Evolutionary conservation across 1,140 invertebrate species (phyloP).

Genomic region (Globodera rostochiensis): DNA sequence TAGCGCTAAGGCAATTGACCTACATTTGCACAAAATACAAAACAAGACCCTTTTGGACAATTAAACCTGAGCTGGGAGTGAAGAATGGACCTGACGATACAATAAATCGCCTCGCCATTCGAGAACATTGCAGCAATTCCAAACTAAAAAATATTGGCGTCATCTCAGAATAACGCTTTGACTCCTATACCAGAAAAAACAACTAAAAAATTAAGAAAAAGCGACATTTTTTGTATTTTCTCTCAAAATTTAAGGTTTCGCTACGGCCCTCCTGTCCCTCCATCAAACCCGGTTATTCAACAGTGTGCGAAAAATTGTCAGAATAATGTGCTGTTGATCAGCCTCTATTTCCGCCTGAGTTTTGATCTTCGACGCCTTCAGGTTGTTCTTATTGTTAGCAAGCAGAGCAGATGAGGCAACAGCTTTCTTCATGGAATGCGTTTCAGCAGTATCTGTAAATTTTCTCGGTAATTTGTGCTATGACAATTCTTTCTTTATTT

Average conservation of each 20-base stretch:
- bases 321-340: slow-evolving; percentile 93
- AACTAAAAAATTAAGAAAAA: neutral
- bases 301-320: slow-evolving; percentile 96
- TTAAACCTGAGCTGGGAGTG: slow-evolving; percentile 84
- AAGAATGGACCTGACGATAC: slow-evolving; percentile 91
- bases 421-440: neutral
- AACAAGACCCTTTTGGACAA: neutral
- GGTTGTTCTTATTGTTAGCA: neutral
- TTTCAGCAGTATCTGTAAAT: neutral
- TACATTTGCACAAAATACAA: slow-evolving; percentile 51
- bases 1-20: slow-evolving; percentile 92
- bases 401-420: neutral
- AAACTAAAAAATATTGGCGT: slow-evolving; percentile 1
- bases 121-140: slow-evolving; percentile 78
- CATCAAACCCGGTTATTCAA: slow-evolving; percentile 94
- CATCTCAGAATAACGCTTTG: no score
- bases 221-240: neutral
- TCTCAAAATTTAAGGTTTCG: neutral
- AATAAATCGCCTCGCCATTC: slow-evolving; percentile 95
- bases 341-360: slow-evolving; percentile 77
- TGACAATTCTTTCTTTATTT: no score
- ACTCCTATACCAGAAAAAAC: no score
- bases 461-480: neutral
- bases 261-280: neutral
- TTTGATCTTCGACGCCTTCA: slow-evolving; percentile 7